phyloP scores from a whole-genome alignment of 30 jellyfish, hydroid and myxozoan species.

The Chrysaora quinquecirrha region DNA sequence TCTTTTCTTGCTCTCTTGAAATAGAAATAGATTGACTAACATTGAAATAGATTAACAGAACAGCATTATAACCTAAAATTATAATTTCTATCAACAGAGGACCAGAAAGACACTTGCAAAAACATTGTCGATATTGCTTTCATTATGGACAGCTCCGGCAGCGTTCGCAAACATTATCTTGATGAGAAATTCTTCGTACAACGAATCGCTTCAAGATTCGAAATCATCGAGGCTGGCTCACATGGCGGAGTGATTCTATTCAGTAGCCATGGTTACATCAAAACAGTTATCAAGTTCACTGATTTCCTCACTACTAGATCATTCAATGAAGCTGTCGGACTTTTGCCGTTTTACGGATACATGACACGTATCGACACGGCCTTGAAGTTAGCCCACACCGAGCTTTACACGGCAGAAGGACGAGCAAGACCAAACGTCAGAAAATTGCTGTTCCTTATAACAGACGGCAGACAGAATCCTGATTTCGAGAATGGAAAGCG shows the following conservation, averaged over 20 bases:
- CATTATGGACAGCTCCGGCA: constrained; percentile 45
- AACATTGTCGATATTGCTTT: constrained; percentile 25
- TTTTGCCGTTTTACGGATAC: constrained; percentile 30
- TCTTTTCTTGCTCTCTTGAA: no score
- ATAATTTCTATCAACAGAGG: constrained; percentile 46
- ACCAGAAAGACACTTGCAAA: constrained; percentile 12
- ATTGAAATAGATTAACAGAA: no score
- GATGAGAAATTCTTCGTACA: constrained; percentile 17
- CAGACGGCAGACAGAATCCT: constrained; percentile 51
- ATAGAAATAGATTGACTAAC: no score
- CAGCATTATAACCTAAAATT: no score
- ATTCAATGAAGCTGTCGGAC: constrained; percentile 17
- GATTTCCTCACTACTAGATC: neutral
- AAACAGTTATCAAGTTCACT: constrained; percentile 2
- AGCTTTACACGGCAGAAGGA: neutral
- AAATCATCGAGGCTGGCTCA: constrained; percentile 35
- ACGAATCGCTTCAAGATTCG: constrained; percentile 23
- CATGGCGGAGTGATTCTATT: constrained; percentile 37
- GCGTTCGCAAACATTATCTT: neutral
- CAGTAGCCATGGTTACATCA: constrained; percentile 34
- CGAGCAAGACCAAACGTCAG: constrained; percentile 31
- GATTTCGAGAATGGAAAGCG: constrained; percentile 19
- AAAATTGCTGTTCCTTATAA: constrained; percentile 7
- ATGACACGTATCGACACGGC: constrained; percentile 34
- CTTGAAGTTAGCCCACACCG: constrained; percentile 19